phyloP scores from a whole-genome alignment of 2,113 vertebrate genomes.

The Lathamus discolor region DNA sequence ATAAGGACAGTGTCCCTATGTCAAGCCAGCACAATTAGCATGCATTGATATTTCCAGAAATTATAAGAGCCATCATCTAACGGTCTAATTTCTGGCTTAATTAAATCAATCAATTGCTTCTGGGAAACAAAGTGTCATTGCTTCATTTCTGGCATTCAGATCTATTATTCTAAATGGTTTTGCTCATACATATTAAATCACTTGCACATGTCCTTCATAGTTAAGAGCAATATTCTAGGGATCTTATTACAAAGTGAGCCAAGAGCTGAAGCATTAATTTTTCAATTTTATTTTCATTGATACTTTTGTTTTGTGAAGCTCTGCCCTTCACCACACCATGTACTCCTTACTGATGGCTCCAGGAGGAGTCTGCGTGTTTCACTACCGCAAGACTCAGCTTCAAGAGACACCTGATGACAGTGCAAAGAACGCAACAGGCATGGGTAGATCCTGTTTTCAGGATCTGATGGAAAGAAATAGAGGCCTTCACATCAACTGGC shows the following conservation, averaged over 20 bases:
- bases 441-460: neutral
- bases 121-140: conserved; percentile 8
- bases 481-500: neutral
- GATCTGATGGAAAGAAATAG: neutral
- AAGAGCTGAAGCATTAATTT: neutral
- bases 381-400: neutral
- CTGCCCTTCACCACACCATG: neutral
- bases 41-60: neutral
- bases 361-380: neutral
- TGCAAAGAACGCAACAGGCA: neutral
- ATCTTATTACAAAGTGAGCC: neutral
- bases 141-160: conserved; percentile 30
- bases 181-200: conserved; percentile 14
- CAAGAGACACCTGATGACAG: neutral
- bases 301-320: neutral
- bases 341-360: neutral
- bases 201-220: neutral
- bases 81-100: conserved; percentile 21
- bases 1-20: neutral
- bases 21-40: neutral
- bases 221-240: neutral
- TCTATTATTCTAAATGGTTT: neutral
- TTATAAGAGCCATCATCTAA: neutral
- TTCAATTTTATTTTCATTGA: neutral
- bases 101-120: conserved; percentile 33